phyloP scores from a whole-genome alignment of 2,797 vertebrate species.

The Karalla daura region DNA sequence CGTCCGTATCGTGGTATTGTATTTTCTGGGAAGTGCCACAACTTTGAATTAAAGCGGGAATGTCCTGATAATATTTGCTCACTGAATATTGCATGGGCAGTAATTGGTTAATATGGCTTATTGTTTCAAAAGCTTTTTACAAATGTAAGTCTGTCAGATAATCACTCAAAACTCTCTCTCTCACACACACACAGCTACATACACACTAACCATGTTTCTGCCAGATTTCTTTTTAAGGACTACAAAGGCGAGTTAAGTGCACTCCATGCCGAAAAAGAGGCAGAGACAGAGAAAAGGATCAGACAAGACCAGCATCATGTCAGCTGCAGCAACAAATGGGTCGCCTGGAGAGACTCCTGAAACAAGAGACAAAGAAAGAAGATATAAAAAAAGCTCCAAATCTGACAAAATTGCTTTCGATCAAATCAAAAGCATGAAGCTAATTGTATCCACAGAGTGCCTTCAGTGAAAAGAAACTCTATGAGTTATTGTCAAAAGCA shows the following conservation, averaged over 20 bases:
- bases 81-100: neutral
- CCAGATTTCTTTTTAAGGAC: neutral
- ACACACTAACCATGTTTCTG: too few relatives aligned
- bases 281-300: constrained; percentile 23
- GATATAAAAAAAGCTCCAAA: neutral
- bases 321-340: constrained; percentile 26
- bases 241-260: neutral
- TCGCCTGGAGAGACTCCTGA: constrained; percentile 6
- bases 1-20: too few relatives aligned
- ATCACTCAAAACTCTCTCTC: neutral
- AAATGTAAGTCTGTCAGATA: constrained; percentile 5
- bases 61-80: neutral
- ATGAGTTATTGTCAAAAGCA: too few relatives aligned
- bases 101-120: neutral
- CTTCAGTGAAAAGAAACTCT: too few relatives aligned
- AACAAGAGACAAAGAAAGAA: neutral
- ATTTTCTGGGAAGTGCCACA: neutral
- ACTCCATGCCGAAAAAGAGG: constrained; percentile 25
- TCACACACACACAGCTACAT: constrained; percentile 8
- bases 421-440: neutral
- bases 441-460: neutral
- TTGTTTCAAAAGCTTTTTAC: neutral
- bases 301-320: constrained; percentile 18
- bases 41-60: neutral
- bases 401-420: neutral